These are phyloP conservation scores for Geotrupes spiniger DNA, from an alignment of 2,888 invertebrate species.

Conservation along the genomic window DNA sequence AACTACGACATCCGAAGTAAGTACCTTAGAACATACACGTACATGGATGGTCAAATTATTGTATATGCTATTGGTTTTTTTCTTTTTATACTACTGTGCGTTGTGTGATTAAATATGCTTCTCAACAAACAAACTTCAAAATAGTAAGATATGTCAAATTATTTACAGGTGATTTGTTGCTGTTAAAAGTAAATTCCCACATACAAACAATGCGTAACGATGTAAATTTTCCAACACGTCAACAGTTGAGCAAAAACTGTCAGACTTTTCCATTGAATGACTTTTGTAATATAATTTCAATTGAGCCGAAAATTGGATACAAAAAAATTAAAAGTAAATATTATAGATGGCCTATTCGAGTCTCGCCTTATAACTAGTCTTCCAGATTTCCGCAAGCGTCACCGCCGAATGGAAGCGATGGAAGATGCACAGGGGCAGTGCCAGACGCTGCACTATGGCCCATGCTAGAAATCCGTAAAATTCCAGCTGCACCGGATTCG, in stretches of 20 bases:
- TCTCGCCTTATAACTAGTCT: conserved; percentile 89
- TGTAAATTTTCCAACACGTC: conserved; percentile 1
- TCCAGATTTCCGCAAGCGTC: conserved; percentile 94
- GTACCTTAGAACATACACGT: conserved; percentile 15
- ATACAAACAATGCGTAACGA: no score
- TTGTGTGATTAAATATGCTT: conserved; percentile 9
- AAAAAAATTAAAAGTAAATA: conserved; percentile 4
- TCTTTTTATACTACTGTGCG: conserved; percentile 14
- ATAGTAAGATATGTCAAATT: conserved; percentile 30
- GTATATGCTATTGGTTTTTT: conserved; percentile 6
- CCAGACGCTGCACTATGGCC: conserved; percentile 90
- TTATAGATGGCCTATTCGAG: conserved; percentile 67
- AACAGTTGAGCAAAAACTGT: conserved; percentile 12
- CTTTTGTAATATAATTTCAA: conserved; percentile 2
- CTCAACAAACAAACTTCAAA: conserved; percentile 10
- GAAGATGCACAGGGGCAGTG: conserved; percentile 92
- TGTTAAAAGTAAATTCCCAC: no score
- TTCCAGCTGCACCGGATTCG: conserved; percentile 88
- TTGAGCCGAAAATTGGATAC: conserved; percentile 8
- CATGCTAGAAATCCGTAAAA: conserved; percentile 92
- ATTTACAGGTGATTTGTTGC: conserved; percentile 19
- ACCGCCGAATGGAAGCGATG: conserved; percentile 95
- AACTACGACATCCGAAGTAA: not conserved
- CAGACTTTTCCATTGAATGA: no score
- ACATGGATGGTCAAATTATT: conserved; percentile 21